Base-by-base conservation (phyloP, 2,113 vertebrate species). In the Leuciscus idus region DNA sequence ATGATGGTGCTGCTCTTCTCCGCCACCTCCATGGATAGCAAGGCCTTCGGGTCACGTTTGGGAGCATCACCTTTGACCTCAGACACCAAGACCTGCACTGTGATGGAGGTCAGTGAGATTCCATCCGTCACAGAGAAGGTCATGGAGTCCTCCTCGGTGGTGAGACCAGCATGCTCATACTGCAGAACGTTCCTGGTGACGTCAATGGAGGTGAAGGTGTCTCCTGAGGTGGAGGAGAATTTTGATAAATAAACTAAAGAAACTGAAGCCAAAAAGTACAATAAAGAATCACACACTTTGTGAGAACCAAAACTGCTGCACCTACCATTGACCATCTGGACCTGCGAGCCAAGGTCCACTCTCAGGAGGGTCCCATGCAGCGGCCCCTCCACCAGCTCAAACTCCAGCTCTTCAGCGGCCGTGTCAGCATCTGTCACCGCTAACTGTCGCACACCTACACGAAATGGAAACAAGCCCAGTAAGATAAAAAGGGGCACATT, bases 101-200 rank as follows among this genome's bases (percentile, higher is more conserved):
- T 90, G 0, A 94, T 90, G 4, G 92, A 94, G 0, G 94, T 95
- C 13, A 94, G 94, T 19, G 95, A 94, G 73, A 95, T 88, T 0
- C 98, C 97, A 0, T 99, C 97, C 0, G 97, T 97, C 50, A 99
- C 97, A 0, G 96, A 96, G 93, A 99, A 93, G 36, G 96, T 95
- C 94, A 99, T 93, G 90, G 93, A 90, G 91, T 99, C 98, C n/a
- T 97, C 95, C 36, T 85, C 91, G 1, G 89, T 85, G 10, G 92
- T 88, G 0, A 95, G 95, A 4, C 97, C 97, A 0, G 95, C 92
- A 0, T 99, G 98, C 1, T 94, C 89, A 17, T 99, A 99, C 26
- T 95, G 95, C 73, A 99, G 92, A 0, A 92, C 87, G 0, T 94
- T 96, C 19, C 92, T 95, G 81, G 96, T 96, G 81, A 99, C 50